Base-by-base conservation (phyloP, 2,797 vertebrate genomes). In the Helicolenus hilgendorfi region DNA sequence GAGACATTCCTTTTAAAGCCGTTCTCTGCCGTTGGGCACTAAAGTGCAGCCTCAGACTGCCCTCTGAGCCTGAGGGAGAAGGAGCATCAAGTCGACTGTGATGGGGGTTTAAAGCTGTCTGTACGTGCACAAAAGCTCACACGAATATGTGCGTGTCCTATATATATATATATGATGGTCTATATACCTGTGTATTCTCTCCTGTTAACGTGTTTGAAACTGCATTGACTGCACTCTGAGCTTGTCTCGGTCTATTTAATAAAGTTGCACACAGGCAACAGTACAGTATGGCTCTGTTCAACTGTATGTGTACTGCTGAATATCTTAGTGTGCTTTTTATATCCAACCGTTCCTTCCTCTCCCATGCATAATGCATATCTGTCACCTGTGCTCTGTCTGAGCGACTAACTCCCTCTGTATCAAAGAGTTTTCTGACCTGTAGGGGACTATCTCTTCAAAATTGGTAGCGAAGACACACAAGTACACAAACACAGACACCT, bases 381-480 rank as follows among this genome's bases (percentile, higher is more conserved):
- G 95, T 96, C 96, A 96, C 96, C 96, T 95, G 92, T 89, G 92
- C 93, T 97, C 91, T 85, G 79, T 95, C 89, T 96, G 89, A 94
- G 86, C 13, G 53, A 89, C 93, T 93, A 94, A 94, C 88, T 96
- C 91, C 60, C 75, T 90, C 84, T 81, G 76, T 92, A 95, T 95
- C 92, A 95, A 94, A 95, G 86, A 82, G 81, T 89, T 72, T 86
- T 76, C 87, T 96, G 95, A 96, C 95, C 94, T 91, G 82, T 72
- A 74, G 85, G 91, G 62, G 88, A 90, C 91, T 94, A 20, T 85
- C 14, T 55, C 79, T 80, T 81, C 83, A 78, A 83, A 89, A 89
- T 22, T 36, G 31, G 49, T 56, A 2, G 33, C 5, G n/a, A 74
- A 83, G 49, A 80, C 72, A 92, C 33, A 58, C 77, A 83, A 81